phyloP scores from a whole-genome alignment of 2,113 vertebrate species.

The Psammodynastes pulverulentus region DNA sequence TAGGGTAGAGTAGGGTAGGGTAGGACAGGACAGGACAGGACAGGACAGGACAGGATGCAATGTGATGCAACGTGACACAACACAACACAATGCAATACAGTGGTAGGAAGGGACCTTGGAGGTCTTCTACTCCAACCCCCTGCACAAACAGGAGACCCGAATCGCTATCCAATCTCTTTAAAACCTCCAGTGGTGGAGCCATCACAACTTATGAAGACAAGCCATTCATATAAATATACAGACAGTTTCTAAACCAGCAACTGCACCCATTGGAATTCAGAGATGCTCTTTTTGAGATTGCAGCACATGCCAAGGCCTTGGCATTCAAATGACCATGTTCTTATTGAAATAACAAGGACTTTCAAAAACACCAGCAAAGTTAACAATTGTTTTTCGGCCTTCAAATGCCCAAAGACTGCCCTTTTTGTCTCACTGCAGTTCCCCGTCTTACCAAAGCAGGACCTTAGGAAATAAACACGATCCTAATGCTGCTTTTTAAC shows the following conservation, averaged over 20 bases:
- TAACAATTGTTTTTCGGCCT: slow-evolving; percentile 1
- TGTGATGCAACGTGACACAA: no score
- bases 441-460: background rate
- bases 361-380: background rate
- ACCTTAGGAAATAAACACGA: background rate
- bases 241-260: background rate
- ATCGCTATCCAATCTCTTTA: background rate
- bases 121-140: background rate
- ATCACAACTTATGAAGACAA: background rate
- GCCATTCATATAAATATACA: background rate
- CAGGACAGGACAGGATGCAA: no score
- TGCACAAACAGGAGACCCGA: background rate
- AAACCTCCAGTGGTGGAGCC: background rate
- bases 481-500: background rate
- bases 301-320: background rate
- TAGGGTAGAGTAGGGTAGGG: no score
- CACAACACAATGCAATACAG: no score
- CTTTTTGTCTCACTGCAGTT: background rate
- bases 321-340: background rate
- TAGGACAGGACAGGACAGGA: no score
- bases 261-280: background rate
- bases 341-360: background rate
- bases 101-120: background rate
- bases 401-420: slow-evolving; percentile 11
- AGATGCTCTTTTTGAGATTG: background rate